A percentile compares a stretch with the other conserved stretches of the same genome.
phyloP scores from a whole-genome alignment of 2,797 vertebrate genomes.

The Coilia nasus region DNA sequence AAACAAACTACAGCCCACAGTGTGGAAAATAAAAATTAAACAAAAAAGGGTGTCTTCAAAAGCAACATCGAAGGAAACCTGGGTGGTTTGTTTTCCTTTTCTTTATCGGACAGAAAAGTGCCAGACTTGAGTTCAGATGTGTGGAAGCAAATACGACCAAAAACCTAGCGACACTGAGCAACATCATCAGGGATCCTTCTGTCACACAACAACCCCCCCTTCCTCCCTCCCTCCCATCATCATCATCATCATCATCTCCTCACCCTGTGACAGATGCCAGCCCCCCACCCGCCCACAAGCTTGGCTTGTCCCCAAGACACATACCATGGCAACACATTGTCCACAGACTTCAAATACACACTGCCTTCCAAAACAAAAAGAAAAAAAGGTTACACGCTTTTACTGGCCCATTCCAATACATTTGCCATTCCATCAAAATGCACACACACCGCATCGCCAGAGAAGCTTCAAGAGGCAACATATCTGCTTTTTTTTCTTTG shows the following conservation, averaged over 20 bases:
- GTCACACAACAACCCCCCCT: slow-evolving; percentile 48
- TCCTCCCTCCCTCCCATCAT: background rate
- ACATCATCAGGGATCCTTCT: slow-evolving; percentile 56
- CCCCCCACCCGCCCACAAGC: background rate
- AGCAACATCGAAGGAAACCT: background rate
- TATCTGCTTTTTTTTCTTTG: slow-evolving; percentile 46
- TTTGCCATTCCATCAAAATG: slow-evolving; percentile 25
- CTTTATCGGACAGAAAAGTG: slow-evolving; percentile 1
- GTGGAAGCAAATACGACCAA: slow-evolving; percentile 12
- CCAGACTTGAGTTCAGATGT: background rate
- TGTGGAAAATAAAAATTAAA: slow-evolving; percentile 43
- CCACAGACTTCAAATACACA: slow-evolving; percentile 23
- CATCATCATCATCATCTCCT: no score
- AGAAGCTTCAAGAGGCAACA: slow-evolving; percentile 66
- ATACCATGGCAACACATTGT: slow-evolving; percentile 24
- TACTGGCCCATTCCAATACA: slow-evolving; percentile 14
- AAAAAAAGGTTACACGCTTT: slow-evolving; percentile 18
- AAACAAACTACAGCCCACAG: slow-evolving; percentile 27
- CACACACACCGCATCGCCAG: slow-evolving; percentile 57
- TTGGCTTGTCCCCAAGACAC: slow-evolving; percentile 19
- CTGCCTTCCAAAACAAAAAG: background rate
- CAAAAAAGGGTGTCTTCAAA: background rate
- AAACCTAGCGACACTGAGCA: slow-evolving; percentile 59
- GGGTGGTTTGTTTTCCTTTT: background rate
- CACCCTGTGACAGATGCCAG: no score